Evolutionary conservation across 2,888 invertebrate species (phyloP).

Genomic region (Taphrorychus bicolor): DNA sequence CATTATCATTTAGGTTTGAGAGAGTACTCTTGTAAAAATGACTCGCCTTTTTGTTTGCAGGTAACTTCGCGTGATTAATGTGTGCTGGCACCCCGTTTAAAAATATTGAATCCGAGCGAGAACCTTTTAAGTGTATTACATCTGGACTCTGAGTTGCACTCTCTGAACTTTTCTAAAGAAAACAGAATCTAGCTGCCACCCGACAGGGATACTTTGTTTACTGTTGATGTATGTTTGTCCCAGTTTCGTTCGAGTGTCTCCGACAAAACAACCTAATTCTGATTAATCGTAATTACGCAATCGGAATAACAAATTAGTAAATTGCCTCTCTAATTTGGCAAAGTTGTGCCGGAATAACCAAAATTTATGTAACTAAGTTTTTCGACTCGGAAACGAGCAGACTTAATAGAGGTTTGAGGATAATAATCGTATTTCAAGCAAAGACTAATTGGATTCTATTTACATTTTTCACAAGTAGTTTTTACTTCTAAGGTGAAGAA

Average conservation of each 20-base stretch:
- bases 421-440: not conserved
- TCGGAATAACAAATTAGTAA: not conserved
- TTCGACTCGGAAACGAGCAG: not conserved
- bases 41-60: constrained; percentile 12
- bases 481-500: too few species aligned
- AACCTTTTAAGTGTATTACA: not conserved
- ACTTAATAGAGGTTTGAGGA: not conserved
- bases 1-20: constrained; percentile 20
- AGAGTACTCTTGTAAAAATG: constrained; percentile 23
- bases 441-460: not conserved
- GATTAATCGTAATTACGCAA: not conserved
- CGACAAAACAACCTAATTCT: not conserved
- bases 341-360: not conserved
- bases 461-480: too few species aligned
- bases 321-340: not conserved
- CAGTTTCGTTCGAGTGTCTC: not conserved
- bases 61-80: constrained; percentile 14
- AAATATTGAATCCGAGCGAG: not conserved
- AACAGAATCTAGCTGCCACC: not conserved
- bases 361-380: not conserved
- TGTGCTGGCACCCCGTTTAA: not conserved
- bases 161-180: not conserved
- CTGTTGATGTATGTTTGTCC: not conserved
- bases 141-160: not conserved
- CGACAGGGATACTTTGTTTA: not conserved